Base-by-base conservation (phyloP, 2,113 vertebrate genomes). In the Argyrosomus japonicus region DNA sequence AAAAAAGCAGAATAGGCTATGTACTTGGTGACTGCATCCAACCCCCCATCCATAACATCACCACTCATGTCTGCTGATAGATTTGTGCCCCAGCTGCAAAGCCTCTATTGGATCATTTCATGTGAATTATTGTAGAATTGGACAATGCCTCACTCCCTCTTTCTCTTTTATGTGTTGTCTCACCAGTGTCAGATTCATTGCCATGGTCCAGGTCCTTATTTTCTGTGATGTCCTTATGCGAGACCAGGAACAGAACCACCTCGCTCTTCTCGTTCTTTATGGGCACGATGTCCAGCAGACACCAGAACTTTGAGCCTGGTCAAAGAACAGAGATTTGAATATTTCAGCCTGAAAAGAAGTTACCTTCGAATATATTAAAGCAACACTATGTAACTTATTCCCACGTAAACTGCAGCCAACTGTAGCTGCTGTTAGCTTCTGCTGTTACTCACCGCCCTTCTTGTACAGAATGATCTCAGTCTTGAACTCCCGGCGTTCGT, bases 261-360 rank as follows among this genome's bases (percentile, higher is more conserved):
- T 98, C 97, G 1, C 97, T 96, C 91, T 97, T 98, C 91, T 98
- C 97, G 47, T 98, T 98, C 91, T 97, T 98, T 91, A 98, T 98
- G 77, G 97, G 97, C 68, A 98, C 97, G 13, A 98, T 96, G 87
- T 98, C 97, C 93, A 98, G 91, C 79, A 98, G 93, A 91, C 97
- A 97, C 97, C 97, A 97, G 91, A 98, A 98, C 13, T 95, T 95
- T 74, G 94, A 95, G 54, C 97, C 97, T 98, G 85, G 15, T 43
- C 12, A 61, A n/a, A 56, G 51, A n/a, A 73, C 10, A 87, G 4
- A 64, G 32, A 67, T 56, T 14, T 51, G 7, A 83, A 57, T 3
- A 45, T 8, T 60, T 12, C 18, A 45, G 54, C 32, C 15, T 23
- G 25, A 27, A 5, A 3, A 14, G 5, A 19, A 23, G 11, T 10